Evolutionary conservation across 2,888 invertebrate genomes (phyloP), one percentile per base, ranked within the genome.

Genomic region (Pandemis heparana): DNA sequence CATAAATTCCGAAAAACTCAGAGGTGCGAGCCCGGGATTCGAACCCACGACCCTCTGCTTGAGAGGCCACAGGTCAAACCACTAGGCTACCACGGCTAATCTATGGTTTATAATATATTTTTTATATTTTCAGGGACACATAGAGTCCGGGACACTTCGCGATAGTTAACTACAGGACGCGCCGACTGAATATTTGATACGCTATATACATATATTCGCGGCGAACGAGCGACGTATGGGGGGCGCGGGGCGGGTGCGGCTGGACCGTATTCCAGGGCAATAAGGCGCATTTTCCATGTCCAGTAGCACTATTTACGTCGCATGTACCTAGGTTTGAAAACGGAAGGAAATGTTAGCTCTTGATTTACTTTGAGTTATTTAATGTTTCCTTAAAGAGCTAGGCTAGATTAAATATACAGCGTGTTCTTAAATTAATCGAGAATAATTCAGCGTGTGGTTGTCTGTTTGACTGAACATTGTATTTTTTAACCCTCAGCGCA

Each of bases 111-210:
- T 41, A 41, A 41, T 41, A 41, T 41, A 41, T 56, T 38, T 1
- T 39, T 7, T 39, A 23, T 63, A 70, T 59, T 74, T 81, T 18
- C 80, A 83, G 83, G 77, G 78, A 80, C 75, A 82, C 80, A 79
- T 82, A 81, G 69, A 76, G 67, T 65, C 39, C 53, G 16, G 66
- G 66, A 10, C 63, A 38, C 71, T 48, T 23, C 18, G 56, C 2
- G 53, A 16, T 14, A 56, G 12, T 12, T 23, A 23, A 56, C 72
- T 61, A 68, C 64, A 64, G 59, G 53, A 72, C 18, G 16, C 18
- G 53, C 63, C 41, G 60, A 69, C 68, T 73, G 60, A 56, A 60
- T 69, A 69, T 64, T 69, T 16, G 60, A 69, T 69, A 69, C 68
- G 48, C 16, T 12, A 41, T 43, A 46, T 46, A 16, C 65, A 38